These are phyloP conservation scores for Drosophila lacertosa DNA, from an alignment of 1,140 invertebrate genomes.

Conservation along the genomic window DNA sequence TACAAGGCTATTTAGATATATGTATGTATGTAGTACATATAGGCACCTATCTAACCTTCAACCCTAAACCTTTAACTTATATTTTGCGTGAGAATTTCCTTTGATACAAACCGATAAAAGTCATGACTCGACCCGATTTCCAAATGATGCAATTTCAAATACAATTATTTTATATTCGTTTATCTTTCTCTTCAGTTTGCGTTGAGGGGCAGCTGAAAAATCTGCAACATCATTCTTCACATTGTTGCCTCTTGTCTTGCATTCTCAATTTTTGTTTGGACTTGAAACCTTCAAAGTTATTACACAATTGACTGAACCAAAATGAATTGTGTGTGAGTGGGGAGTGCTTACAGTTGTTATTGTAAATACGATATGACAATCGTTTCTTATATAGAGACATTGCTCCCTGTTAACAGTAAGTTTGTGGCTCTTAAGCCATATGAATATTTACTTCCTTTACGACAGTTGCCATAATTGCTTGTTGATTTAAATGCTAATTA, in stretches of 20 bases:
- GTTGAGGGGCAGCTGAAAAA: conserved; percentile 24
- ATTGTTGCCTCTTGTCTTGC: conserved; percentile 9
- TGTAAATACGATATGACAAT: background rate
- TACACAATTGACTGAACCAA: conserved; percentile 52
- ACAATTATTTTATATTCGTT: conserved; percentile 11
- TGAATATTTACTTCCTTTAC: conserved; percentile 36
- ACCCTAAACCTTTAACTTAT: conserved; percentile 9
- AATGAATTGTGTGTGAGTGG: conserved; percentile 19
- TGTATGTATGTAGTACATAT: background rate
- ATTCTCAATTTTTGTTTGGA: conserved; percentile 29
- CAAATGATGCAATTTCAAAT: conserved; percentile 62
- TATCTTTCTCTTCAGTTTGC: background rate
- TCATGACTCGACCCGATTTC: conserved; percentile 61
- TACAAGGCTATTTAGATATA: conserved; percentile 37
- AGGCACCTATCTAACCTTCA: background rate
- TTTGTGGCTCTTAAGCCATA: background rate
- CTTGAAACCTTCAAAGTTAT: conserved; percentile 58
- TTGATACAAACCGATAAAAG: conserved; percentile 35
- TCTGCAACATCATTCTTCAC: conserved; percentile 61
- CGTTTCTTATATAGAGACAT: background rate
- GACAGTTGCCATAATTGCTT: conserved; percentile 26
- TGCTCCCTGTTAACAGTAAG: background rate
- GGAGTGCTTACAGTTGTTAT: background rate
- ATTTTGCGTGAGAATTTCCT: conserved; percentile 48
- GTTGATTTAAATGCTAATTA: conserved; percentile 44